Evolutionary conservation across 2,888 invertebrate genomes (phyloP), one percentile per base, ranked within the genome.

Genomic region (Chironomus riparius): DNA sequence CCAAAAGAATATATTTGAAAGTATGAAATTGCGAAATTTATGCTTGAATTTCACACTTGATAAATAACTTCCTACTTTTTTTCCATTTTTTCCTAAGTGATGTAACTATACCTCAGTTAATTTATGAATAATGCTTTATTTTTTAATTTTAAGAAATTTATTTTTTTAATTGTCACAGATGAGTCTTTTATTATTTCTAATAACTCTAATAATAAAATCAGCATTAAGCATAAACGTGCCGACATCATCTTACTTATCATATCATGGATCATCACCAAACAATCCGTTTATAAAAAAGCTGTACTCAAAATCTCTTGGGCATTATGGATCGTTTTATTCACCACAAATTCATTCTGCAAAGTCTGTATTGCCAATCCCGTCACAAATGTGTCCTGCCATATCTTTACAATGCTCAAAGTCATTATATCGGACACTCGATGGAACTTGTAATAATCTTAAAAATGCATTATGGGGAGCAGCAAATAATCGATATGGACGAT

Each of bases 381-480:
- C 75, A 68, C 70, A 68, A 48, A 72, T 56, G 50, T 77, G 77
- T 48, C 76, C 76, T 6, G 50, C 73, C 5, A 24, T 73, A 24
- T 82, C 83, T 6, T 71, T 80, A n/a, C 65, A 68, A 4, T 85
- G 85, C 73, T 79, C 81, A 71, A 81, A 83, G 76, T 79, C 81
- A 0, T 79, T 81, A 24, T 95, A 93, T 83, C 87, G 95, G 70
- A 88, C 92, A 0, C 88, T 92, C 78, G 98, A 98, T 82, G 98
- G 98, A 0, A 90, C 95, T 0, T 99, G 99, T 82, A 99, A 99
- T 83, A 98, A 99, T 83, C 83, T 93, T 70, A 86, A 88, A 77
- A 88, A 92, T 79, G 94, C 97, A 0, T 87, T 89, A 6, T 90
- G 92, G 88, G 98, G 98, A 13, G 87, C 88, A 72, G 89, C 93